A percentile compares a stretch with the other conserved stretches of the same genome.
These are phyloP conservation scores for Maniola hyperantus DNA, from an alignment of 2,888 invertebrate species.

Conservation along the genomic window DNA sequence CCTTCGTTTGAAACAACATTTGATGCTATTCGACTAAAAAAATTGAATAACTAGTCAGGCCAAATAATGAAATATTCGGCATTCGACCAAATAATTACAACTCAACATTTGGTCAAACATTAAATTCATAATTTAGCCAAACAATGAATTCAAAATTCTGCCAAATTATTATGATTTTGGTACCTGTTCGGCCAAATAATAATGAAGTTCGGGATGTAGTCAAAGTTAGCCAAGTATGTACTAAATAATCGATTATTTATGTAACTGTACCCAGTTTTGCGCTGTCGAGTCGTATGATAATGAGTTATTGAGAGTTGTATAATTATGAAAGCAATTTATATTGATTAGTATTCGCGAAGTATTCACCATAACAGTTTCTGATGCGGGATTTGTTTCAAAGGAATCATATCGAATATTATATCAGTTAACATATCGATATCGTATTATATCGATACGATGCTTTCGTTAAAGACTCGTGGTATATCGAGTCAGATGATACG, in stretches of 20 bases:
- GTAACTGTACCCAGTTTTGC: not conserved
- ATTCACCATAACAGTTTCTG: not conserved
- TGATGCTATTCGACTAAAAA: not conserved
- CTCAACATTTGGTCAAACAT: too few relatives aligned
- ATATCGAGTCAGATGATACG: slow-evolving; percentile 1
- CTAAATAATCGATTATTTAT: not conserved
- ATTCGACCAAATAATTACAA: too few relatives aligned
- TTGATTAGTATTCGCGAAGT: not conserved
- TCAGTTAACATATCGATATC: slow-evolving; percentile 33
- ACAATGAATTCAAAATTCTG: too few relatives aligned
- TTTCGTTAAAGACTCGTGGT: not conserved
- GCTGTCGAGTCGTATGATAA: not conserved
- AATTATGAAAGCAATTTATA: not conserved
- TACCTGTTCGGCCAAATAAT: too few relatives aligned
- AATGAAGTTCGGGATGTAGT: too few relatives aligned
- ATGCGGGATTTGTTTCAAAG: not conserved
- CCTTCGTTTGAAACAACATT: not conserved
- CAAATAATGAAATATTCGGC: not conserved
- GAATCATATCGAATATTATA: slow-evolving; percentile 28
- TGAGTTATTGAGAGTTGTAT: not conserved
- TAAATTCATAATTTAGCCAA: too few relatives aligned
- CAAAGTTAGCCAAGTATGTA: not conserved
- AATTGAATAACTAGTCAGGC: not conserved
- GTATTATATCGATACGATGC: slow-evolving; percentile 9
- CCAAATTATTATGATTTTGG: too few relatives aligned